A percentile compares a stretch with the other conserved stretches of the same genome.
Conservation (phyloP, 2,797 vertebrate species). For the Lutjanus campechanus region DNA sequence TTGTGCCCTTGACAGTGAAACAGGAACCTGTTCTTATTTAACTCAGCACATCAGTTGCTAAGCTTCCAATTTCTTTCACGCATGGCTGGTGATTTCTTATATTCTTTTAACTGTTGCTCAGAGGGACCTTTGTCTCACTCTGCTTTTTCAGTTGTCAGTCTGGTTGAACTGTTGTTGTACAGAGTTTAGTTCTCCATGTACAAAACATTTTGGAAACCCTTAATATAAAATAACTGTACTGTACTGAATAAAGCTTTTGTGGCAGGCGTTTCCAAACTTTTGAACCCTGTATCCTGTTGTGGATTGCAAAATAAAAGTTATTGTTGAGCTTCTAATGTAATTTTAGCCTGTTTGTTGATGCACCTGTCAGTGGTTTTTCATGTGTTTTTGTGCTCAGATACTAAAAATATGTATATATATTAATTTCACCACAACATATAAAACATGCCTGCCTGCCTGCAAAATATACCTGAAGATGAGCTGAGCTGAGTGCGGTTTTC, state of each 20-base stretch:
- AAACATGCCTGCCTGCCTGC: conserved; percentile 26
- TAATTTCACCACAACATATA: conserved; percentile 1
- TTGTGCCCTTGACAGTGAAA: neutral
- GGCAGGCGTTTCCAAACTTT: neutral
- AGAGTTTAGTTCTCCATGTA: neutral
- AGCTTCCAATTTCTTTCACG: neutral
- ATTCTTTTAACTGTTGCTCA: neutral
- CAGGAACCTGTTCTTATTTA: neutral
- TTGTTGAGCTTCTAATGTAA: conserved; percentile 22
- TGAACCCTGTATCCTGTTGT: neutral
- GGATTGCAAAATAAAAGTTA: conserved; percentile 17
- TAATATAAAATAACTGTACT: neutral
- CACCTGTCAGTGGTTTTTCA: conserved; percentile 25
- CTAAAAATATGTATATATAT: neutral
- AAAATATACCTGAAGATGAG: conserved; percentile 31
- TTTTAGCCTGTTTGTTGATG: conserved; percentile 10
- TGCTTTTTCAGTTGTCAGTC: neutral
- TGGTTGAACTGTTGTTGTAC: neutral
- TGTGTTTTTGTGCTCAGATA: conserved; percentile 29
- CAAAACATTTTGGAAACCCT: neutral
- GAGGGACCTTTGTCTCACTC: neutral
- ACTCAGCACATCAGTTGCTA: neutral
- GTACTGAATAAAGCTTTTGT: neutral
- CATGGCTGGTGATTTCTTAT: neutral
- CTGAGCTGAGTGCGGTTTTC: conserved; percentile 22